Base-by-base conservation (phyloP, 2,888 invertebrate species). In the Cerceris rybyensis region DNA sequence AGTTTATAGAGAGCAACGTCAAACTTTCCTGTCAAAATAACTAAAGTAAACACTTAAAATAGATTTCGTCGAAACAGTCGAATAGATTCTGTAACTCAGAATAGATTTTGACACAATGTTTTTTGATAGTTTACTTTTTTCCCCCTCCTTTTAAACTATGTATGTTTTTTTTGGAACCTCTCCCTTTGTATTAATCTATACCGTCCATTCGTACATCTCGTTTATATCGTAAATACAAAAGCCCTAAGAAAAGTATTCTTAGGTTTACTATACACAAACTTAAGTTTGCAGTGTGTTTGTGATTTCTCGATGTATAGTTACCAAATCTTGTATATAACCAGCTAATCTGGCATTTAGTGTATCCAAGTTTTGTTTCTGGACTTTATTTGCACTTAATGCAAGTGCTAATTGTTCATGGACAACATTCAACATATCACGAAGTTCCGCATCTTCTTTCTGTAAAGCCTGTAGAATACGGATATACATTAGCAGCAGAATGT, bases 331-430 rank as follows among this genome's bases (percentile, higher is more conserved):
- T 78, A 97, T 95, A 89, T 96, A 95, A 74, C 95, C 93, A 68
- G 97, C 97, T 88, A 97, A 94, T 93, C 98, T 97, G 87, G 96
- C 95, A 93, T 96, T 97, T 86, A 97, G 93, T 50, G 97, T 96
- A 88, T 96, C 95, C 85, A 97, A 93, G 82, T 97, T 96, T 90
- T 96, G 96, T 85, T 96, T 94, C 93, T 97, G 97, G 17, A 96
- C 96, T 91, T 97, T 97, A 90, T 97, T 96, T 42, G 97, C 96
- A 78, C 96, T 95, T 69, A 96, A 93, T 1, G 96, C 96, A 59
- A 96, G 94, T 87, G 97, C 97, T 87, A 97, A 93, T 93, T 97
- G 97, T 79, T 96, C 96, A 90, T 97, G 97, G 17, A 96, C 95
- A 83, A 96, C 92, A 88, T 96, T 96, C 50, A 96, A 94, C 86